Percentiles rank a stretch among this genome's conserved stretches.
Evolutionary conservation across 2,113 vertebrate genomes (phyloP).

Genomic region (Perca fluviatilis): DNA sequence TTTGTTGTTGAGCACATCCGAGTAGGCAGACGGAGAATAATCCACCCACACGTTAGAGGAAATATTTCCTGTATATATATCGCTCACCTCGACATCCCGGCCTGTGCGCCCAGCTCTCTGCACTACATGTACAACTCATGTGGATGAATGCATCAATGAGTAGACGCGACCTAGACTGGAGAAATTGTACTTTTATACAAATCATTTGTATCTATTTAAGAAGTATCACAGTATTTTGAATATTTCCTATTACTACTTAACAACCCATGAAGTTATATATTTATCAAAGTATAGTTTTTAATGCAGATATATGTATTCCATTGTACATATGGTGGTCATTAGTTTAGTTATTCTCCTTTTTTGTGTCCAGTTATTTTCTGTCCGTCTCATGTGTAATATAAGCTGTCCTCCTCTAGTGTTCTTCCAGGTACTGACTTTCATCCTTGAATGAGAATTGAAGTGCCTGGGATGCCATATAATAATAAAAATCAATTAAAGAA

Average conservation of each 20-base stretch:
- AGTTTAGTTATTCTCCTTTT: constrained; percentile 67
- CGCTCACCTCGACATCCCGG: constrained; percentile 12
- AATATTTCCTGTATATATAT: constrained; percentile 56
- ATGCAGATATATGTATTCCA: constrained; percentile 82
- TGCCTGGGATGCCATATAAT: constrained; percentile 94
- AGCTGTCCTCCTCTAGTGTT: constrained; percentile 51
- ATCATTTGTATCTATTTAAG: constrained; percentile 89
- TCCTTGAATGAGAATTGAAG: constrained; percentile 84
- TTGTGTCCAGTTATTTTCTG: constrained; percentile 32
- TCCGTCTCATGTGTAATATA: constrained; percentile 53
- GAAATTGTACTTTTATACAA: constrained; percentile 91
- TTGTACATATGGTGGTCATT: constrained; percentile 81
- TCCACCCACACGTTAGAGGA: constrained; percentile 32
- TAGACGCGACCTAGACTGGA: constrained; percentile 76
- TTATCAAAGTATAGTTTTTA: constrained; percentile 90
- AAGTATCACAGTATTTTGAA: constrained; percentile 91
- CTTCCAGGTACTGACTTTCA: constrained; percentile 65
- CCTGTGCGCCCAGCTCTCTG: background rate
- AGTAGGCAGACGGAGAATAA: constrained; percentile 21
- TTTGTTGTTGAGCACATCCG: background rate
- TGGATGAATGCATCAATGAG: constrained; percentile 26
- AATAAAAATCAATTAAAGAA: constrained; percentile 88
- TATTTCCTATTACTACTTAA: constrained; percentile 89
- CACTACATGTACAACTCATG: constrained; percentile 1
- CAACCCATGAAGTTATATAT: constrained; percentile 87